Conservation (phyloP, 2,113 vertebrate genomes). For the Lipophrys pholis region DNA sequence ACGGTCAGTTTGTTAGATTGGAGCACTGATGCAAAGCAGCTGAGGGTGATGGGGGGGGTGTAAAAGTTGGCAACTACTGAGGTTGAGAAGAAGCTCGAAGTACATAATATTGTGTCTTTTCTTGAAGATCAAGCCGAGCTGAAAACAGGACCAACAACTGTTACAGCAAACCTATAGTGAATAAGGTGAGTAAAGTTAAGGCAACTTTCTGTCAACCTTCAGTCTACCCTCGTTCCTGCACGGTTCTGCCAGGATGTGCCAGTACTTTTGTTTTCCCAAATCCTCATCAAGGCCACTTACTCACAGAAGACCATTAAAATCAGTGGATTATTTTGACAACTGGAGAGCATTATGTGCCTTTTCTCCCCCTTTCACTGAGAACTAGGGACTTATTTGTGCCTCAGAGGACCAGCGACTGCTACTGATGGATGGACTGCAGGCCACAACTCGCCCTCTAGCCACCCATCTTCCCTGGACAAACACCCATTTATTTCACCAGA, state of each 20-base stretch:
- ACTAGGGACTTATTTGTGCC: conserved; percentile 36
- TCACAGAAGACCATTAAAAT: conserved; percentile 59
- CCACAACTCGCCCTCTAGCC: conserved; percentile 7
- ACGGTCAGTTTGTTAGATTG: conserved; percentile 42
- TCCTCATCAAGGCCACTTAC: conserved; percentile 47
- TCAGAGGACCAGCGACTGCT: conserved; percentile 56
- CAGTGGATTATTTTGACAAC: conserved; percentile 85
- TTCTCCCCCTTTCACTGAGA: conserved; percentile 62
- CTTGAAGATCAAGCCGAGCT: background rate
- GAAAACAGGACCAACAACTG: background rate
- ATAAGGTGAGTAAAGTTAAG: background rate
- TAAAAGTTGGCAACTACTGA: background rate
- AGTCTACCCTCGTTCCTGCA: conserved; percentile 1
- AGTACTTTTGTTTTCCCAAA: conserved; percentile 50
- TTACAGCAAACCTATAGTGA: background rate
- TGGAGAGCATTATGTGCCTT: conserved; percentile 82
- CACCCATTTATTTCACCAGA: background rate
- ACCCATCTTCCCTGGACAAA: conserved; percentile 12
- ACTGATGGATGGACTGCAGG: conserved; percentile 51
- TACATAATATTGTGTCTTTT: background rate
- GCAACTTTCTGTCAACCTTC: background rate
- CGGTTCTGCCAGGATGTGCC: conserved; percentile 46
- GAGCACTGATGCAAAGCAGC: conserved; percentile 31
- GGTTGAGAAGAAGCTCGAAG: conserved; percentile 2
- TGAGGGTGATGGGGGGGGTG: conserved; percentile 1